Evolutionary conservation across 2,888 invertebrate species (phyloP), one percentile per base, ranked within the genome.

Genomic region (Helicoverpa assulta): DNA sequence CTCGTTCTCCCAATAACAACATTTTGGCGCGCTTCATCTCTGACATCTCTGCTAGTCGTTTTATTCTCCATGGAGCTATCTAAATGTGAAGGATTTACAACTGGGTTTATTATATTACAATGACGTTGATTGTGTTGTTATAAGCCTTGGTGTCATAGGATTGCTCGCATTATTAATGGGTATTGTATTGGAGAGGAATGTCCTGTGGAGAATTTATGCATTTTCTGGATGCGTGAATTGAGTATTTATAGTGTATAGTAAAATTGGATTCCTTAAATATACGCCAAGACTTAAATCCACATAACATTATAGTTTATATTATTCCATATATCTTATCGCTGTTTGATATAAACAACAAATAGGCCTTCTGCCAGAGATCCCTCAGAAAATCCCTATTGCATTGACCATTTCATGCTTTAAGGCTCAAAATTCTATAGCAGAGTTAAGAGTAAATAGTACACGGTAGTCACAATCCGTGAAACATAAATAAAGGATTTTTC

Each of bases 1-100:
- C 26, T 26, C 26, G 26, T 26, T 4, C 26, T 0, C 26, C 26
- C 4, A 26, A 26, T 3, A 26, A 0, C 26, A 3, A 3, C 26
- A 26, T 4, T 26, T 26, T 26, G 26, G 4, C 26, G 26, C 26
- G 26, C 4, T 26, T 3, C 26, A 3, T 26, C n/a, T 26, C 0
- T 4, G 1, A 26, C 26, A 26, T 26, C 26, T 26, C 26, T 4
- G 26, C 26, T 26, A 26, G 26, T 26, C 26, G 4, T 26, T 26
- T 26, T 3, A 4, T 26, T 3, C 26, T 26, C 26, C 26, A 26
- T 26, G 26, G 26, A 26, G 26, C 26, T 26, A 26, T 26, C 26
- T 4, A 21, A 61, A 76, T 76, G 72, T 62, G 51, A 60, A 12
- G 59, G 65, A 76, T 76, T 77, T 77, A 81, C 71, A 58, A 43